phyloP scores from a whole-genome alignment of 2,797 vertebrate species.

The Enteromius anoplus region DNA sequence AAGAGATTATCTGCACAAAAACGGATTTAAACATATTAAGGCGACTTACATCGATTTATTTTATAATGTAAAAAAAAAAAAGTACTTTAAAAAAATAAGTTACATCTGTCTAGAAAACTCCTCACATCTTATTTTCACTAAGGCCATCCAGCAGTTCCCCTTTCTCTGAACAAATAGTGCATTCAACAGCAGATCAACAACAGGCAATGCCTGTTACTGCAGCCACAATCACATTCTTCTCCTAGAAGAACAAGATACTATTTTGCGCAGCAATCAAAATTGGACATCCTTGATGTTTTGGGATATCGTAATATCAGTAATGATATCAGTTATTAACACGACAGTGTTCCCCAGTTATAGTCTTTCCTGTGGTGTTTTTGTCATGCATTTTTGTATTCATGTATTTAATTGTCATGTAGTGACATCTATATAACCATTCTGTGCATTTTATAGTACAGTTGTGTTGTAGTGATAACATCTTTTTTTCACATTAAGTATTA shows the following conservation, averaged over 20 bases:
- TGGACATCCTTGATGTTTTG: constrained; percentile 54
- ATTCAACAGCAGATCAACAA: constrained; percentile 46
- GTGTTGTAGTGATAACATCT: constrained; percentile 10
- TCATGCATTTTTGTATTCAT: too few relatives aligned
- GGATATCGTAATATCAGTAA: constrained; percentile 46
- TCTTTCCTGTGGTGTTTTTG: background rate
- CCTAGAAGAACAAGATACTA: constrained; percentile 60
- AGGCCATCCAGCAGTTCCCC: constrained; percentile 19
- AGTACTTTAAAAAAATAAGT: constrained; percentile 11
- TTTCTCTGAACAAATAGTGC: constrained; percentile 43
- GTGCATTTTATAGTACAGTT: constrained; percentile 5
- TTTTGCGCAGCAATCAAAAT: constrained; percentile 66
- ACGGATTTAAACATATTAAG: background rate
- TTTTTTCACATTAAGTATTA: constrained; percentile 8
- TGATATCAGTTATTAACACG: constrained; percentile 36
- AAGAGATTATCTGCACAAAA: constrained; percentile 4
- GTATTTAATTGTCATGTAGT: background rate
- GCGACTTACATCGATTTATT: background rate
- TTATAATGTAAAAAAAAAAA: background rate
- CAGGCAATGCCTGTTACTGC: constrained; percentile 34
- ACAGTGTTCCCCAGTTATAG: constrained; percentile 12
- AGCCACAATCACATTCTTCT: constrained; percentile 55
- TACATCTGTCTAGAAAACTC: constrained; percentile 18
- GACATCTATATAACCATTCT: constrained; percentile 17
- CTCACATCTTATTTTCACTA: constrained; percentile 17